A percentile compares a stretch with the other conserved stretches of the same genome.
Conservation (phyloP, 1,140 invertebrate species). For the Cyclargus thomasi region DNA sequence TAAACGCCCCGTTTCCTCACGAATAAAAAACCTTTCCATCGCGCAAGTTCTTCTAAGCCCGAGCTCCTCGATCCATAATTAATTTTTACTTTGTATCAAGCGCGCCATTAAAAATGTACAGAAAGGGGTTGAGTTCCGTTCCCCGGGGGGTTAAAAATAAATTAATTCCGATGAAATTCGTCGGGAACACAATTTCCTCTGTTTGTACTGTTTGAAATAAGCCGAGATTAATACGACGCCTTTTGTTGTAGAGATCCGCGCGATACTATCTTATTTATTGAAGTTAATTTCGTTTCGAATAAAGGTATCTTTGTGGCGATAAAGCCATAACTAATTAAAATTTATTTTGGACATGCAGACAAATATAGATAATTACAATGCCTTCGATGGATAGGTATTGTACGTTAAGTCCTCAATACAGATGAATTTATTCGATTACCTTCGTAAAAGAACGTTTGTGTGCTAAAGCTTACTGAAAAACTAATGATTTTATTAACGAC, state of each 20-base stretch:
- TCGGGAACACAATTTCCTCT: neutral
- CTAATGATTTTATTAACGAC: too few species aligned
- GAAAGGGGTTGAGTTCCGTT: neutral
- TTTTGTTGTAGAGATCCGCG: neutral
- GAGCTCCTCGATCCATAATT: neutral
- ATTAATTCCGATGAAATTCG: neutral
- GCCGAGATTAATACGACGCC: neutral
- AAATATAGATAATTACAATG: too few species aligned
- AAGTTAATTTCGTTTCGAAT: too few species aligned
- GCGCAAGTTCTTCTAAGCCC: neutral
- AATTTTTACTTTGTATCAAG: conserved; percentile 3
- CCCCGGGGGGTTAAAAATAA: neutral
- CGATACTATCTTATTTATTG: too few species aligned
- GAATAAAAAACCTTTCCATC: neutral
- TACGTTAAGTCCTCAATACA: too few species aligned
- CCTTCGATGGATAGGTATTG: too few species aligned
- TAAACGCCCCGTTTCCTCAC: neutral
- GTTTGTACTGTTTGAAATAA: neutral
- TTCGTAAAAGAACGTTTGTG: too few species aligned
- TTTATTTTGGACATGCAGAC: too few species aligned
- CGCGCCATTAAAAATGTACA: conserved; percentile 1
- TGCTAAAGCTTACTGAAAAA: too few species aligned
- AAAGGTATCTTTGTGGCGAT: too few species aligned
- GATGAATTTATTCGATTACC: too few species aligned
- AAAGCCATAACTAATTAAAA: too few species aligned